phyloP scores from a whole-genome alignment of 2,797 vertebrate species.

The Mormyrus proboscirostris region DNA sequence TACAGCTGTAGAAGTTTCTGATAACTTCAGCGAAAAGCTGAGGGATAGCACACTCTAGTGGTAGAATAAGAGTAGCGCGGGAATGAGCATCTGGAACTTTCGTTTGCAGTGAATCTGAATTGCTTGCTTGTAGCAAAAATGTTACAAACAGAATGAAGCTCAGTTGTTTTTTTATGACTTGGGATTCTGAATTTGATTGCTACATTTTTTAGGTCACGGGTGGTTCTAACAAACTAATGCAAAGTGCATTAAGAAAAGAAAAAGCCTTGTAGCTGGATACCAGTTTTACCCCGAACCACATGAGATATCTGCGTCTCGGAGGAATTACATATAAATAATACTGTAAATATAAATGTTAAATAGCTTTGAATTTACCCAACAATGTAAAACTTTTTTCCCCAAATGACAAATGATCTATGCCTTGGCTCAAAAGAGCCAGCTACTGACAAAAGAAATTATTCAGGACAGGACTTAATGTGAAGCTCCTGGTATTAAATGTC shows the following conservation, averaged over 20 bases:
- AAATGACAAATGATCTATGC: neutral
- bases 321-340: neutral
- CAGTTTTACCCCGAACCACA: neutral
- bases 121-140: neutral
- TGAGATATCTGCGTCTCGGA: neutral
- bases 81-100: neutral
- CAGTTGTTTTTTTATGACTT: neutral
- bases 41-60: slow-evolving; percentile 45
- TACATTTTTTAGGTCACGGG: neutral
- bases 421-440: neutral
- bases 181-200: neutral
- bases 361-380: neutral
- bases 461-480: neutral
- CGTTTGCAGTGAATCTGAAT: neutral
- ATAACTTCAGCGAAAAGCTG: neutral
- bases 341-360: neutral
- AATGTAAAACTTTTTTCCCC: neutral
- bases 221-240: neutral
- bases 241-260: neutral
- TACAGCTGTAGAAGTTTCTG: neutral
- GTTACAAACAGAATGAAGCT: neutral
- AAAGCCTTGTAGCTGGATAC: neutral
- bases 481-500: neutral
- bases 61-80: neutral
- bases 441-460: neutral